Conservation (phyloP, 2,888 invertebrate species). For the Rhodophaea formosa region DNA sequence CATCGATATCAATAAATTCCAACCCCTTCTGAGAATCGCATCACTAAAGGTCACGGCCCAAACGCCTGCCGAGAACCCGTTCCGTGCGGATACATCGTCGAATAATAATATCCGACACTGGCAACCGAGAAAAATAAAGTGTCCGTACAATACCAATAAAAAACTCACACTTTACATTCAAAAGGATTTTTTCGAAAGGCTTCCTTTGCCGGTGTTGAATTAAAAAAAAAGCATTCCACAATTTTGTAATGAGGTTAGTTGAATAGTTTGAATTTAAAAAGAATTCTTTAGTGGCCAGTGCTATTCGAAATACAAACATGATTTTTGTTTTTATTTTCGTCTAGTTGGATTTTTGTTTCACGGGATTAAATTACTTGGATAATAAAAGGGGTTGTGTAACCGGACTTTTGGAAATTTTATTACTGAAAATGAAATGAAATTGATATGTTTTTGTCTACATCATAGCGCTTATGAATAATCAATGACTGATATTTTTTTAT, state of each 20-base stretch:
- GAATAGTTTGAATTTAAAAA: conserved; percentile 44
- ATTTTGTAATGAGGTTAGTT: conserved; percentile 51
- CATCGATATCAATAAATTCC: conserved; percentile 36
- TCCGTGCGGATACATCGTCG: conserved; percentile 58
- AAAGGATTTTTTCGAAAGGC: conserved; percentile 34
- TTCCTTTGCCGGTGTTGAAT: conserved; percentile 23
- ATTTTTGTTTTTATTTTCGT: conserved; percentile 15
- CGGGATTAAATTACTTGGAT: background rate
- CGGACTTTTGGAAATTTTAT: too few species aligned
- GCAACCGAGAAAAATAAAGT: conserved; percentile 49
- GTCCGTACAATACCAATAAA: conserved; percentile 49
- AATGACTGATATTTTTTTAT: too few species aligned
- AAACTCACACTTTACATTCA: conserved; percentile 31
- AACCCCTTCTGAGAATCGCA: conserved; percentile 26
- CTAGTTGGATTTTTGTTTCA: background rate
- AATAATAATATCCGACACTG: conserved; percentile 64
- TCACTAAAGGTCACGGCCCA: conserved; percentile 76
- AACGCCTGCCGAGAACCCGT: conserved; percentile 67
- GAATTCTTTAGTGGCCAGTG: conserved; percentile 24
- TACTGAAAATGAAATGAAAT: too few species aligned
- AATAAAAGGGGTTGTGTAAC: background rate
- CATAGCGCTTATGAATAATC: too few species aligned
- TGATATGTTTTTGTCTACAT: too few species aligned
- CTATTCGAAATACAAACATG: conserved; percentile 34
- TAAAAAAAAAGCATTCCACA: conserved; percentile 43